phyloP scores from a whole-genome alignment of 2,888 invertebrate genomes.

The Andrena chrysosceles region DNA sequence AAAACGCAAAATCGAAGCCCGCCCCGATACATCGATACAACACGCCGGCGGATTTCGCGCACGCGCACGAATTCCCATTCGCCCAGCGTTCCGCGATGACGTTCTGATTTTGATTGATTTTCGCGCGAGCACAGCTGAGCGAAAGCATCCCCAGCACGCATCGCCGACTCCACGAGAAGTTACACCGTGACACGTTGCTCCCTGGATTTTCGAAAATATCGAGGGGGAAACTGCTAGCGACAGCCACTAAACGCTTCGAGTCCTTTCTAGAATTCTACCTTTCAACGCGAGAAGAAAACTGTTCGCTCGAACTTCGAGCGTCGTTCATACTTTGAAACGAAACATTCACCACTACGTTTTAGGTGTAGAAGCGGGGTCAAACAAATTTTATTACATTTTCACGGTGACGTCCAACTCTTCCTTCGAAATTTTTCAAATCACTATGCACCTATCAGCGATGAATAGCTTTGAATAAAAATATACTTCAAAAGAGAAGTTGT shows the following conservation, averaged over 20 bases:
- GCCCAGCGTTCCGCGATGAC: slow-evolving; percentile 48
- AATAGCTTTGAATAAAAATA: background rate
- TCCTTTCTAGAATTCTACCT: background rate
- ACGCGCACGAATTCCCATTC: slow-evolving; percentile 38
- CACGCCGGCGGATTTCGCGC: slow-evolving; percentile 24
- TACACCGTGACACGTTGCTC: slow-evolving; percentile 4
- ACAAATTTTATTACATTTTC: too few relatives aligned
- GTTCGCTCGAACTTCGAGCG: background rate
- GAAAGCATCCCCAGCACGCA: slow-evolving; percentile 25
- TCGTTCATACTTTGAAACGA: background rate
- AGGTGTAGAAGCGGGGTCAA: too few relatives aligned
- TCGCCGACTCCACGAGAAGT: slow-evolving; percentile 19
- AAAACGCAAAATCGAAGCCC: slow-evolving; percentile 65
- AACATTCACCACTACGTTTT: background rate
- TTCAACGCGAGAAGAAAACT: too few relatives aligned
- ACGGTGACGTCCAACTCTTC: too few relatives aligned
- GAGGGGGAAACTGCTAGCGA: background rate
- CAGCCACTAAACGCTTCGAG: background rate
- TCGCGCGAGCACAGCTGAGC: slow-evolving; percentile 54
- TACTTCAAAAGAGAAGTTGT: background rate
- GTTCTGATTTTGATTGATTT: slow-evolving; percentile 60
- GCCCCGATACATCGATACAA: slow-evolving; percentile 16
- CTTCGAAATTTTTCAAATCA: too few relatives aligned
- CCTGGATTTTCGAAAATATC: slow-evolving; percentile 6
- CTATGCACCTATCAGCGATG: too few relatives aligned